Evolutionary conservation across 2,113 vertebrate species (phyloP).

Genomic region (Catharus fuscescens): DNA sequence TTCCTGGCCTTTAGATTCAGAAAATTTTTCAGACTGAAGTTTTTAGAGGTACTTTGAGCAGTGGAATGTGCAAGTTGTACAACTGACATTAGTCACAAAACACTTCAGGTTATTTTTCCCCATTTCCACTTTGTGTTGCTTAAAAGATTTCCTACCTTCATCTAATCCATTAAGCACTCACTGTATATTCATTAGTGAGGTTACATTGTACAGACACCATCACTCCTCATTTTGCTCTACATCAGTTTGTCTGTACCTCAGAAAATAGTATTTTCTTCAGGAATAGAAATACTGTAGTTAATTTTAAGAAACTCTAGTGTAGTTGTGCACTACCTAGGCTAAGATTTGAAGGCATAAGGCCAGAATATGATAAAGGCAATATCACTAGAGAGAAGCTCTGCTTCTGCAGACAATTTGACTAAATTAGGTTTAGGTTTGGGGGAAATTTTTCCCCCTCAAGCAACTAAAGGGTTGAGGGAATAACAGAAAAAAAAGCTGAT

Average conservation of each 20-base stretch:
- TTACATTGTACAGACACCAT: not conserved
- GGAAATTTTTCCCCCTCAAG: not conserved
- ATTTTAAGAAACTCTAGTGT: not conserved
- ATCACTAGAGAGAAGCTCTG: not conserved
- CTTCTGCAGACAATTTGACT: not conserved
- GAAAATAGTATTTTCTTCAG: not conserved
- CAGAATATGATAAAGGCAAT: not conserved
- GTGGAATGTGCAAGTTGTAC: not conserved
- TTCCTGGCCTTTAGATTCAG: not conserved
- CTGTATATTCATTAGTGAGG: not conserved
- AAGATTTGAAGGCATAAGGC: not conserved
- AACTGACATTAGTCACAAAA: not conserved
- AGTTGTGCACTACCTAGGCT: not conserved
- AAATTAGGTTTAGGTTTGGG: not conserved
- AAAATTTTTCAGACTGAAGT: not conserved
- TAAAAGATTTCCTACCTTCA: not conserved
- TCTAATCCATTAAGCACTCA: not conserved
- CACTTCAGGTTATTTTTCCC: not conserved
- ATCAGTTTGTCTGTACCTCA: not conserved
- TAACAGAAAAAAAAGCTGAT: not conserved
- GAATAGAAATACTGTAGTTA: not conserved
- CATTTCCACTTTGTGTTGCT: not conserved
- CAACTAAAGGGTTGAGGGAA: not conserved
- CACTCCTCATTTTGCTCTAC: not conserved
- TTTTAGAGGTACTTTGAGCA: not conserved